Conservation (phyloP, 2,113 vertebrate genomes). For the Alethe diademata region DNA sequence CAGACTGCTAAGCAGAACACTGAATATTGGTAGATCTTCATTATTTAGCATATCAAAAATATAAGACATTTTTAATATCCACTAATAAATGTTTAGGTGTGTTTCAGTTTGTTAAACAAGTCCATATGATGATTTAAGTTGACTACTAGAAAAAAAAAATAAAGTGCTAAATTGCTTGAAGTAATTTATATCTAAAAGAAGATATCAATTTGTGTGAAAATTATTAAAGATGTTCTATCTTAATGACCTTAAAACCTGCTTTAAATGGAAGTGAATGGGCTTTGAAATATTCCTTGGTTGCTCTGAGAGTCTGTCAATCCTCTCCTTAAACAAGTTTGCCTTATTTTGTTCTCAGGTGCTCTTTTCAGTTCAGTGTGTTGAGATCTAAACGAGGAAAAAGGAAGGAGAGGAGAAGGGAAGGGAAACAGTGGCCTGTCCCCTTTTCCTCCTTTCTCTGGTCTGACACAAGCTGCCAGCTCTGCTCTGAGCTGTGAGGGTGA, state of each 20-base stretch:
- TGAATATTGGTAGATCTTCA: background rate
- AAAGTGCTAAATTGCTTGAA: background rate
- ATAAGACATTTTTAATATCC: background rate
- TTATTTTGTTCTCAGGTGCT: background rate
- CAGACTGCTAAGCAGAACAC: background rate
- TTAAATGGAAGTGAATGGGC: background rate
- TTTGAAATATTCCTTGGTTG: background rate
- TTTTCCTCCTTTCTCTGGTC: background rate
- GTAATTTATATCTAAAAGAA: background rate
- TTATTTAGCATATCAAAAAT: background rate
- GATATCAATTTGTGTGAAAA: background rate
- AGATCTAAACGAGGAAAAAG: background rate
- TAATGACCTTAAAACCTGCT: background rate
- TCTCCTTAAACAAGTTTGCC: background rate
- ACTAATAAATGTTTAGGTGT: background rate
- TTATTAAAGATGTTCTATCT: accelerated
- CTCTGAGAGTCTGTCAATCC: background rate
- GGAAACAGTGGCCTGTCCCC: accelerated
- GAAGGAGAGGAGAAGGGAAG: background rate
- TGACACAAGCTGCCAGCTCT: background rate
- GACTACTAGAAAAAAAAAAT: background rate
- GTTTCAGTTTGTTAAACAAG: background rate
- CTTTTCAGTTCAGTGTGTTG: background rate
- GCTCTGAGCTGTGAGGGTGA: background rate
- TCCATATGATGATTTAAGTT: background rate